These are phyloP conservation scores for Ochotona curzoniae DNA, from an alignment of 2,113 vertebrate species.

Conservation along the genomic window DNA sequence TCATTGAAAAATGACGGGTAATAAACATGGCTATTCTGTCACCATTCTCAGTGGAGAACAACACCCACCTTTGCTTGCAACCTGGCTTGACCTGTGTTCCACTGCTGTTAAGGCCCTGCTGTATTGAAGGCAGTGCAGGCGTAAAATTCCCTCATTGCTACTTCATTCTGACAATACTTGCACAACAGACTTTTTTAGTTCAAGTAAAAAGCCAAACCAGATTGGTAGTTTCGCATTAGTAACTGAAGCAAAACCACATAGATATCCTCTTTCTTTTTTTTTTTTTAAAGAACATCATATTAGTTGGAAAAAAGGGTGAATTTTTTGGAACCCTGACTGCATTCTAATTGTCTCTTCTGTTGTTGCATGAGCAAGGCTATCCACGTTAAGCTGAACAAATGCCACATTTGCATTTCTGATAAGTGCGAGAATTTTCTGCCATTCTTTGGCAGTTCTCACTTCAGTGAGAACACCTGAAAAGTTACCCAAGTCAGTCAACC, in stretches of 20 bases:
- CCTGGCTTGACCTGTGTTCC: constrained; percentile 81
- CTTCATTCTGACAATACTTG: constrained; percentile 73
- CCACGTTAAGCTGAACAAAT: constrained; percentile 88
- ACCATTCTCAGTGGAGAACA: constrained; percentile 79
- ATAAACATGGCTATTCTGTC: constrained; percentile 84
- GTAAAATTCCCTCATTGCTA: constrained; percentile 81
- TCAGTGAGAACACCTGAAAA: constrained; percentile 81
- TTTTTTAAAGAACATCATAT: constrained; percentile 79
- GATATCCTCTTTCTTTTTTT: background rate
- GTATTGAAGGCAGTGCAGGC: constrained; percentile 74
- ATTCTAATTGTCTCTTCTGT: constrained; percentile 86
- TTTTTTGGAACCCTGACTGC: constrained; percentile 82
- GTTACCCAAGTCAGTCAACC: constrained; percentile 80
- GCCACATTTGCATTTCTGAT: constrained; percentile 90
- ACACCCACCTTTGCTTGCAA: constrained; percentile 80
- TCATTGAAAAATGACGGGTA: constrained; percentile 86
- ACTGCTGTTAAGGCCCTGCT: constrained; percentile 79
- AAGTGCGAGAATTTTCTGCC: constrained; percentile 83
- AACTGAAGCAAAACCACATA: constrained; percentile 77
- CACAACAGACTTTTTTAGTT: constrained; percentile 81
- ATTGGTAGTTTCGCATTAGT: constrained; percentile 77
- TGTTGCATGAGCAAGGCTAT: constrained; percentile 84
- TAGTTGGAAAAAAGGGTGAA: constrained; percentile 84
- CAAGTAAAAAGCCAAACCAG: constrained; percentile 81
- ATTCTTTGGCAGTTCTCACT: constrained; percentile 79